A percentile compares a stretch with the other conserved stretches of the same genome.
Conservation (phyloP, 2,888 invertebrate species). For the Tricholauxania praeusta region DNA sequence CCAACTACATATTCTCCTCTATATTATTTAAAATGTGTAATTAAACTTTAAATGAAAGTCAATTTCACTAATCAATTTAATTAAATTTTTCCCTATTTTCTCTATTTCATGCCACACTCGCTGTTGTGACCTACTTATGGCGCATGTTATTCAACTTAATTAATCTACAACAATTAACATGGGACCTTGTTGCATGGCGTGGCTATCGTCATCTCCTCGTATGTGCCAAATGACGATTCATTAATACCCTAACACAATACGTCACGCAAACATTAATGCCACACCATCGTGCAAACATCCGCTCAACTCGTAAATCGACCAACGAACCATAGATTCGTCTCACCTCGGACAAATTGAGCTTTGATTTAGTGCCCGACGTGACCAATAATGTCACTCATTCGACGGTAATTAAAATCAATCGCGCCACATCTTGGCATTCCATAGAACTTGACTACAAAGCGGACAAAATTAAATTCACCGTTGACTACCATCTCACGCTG, state of each 20-base stretch:
- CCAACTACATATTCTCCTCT: no score
- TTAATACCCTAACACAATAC: constrained; percentile 3
- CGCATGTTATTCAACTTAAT: no score
- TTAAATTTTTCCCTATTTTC: no score
- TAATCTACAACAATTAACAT: constrained; percentile 2
- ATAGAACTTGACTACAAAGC: constrained; percentile 82
- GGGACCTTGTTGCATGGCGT: no score
- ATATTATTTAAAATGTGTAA: no score
- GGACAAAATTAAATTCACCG: constrained; percentile 79
- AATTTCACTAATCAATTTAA: no score
- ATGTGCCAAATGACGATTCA: constrained; percentile 9
- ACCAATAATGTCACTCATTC: constrained; percentile 82
- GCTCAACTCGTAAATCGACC: constrained; percentile 8
- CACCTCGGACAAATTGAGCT: constrained; percentile 87
- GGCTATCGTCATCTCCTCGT: no score
- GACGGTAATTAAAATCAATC: constrained; percentile 85
- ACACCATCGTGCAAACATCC: background rate
- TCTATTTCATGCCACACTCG: no score
- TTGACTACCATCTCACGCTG: constrained; percentile 81
- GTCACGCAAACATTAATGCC: constrained; percentile 12
- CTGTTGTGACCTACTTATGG: no score
- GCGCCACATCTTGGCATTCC: constrained; percentile 85
- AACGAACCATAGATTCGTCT: constrained; percentile 75
- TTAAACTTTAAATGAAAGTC: no score
- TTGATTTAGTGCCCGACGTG: constrained; percentile 81